These are phyloP conservation scores for Phrynocephalus versicolor DNA, from an alignment of 2,113 vertebrate genomes.

Conservation along the genomic window DNA sequence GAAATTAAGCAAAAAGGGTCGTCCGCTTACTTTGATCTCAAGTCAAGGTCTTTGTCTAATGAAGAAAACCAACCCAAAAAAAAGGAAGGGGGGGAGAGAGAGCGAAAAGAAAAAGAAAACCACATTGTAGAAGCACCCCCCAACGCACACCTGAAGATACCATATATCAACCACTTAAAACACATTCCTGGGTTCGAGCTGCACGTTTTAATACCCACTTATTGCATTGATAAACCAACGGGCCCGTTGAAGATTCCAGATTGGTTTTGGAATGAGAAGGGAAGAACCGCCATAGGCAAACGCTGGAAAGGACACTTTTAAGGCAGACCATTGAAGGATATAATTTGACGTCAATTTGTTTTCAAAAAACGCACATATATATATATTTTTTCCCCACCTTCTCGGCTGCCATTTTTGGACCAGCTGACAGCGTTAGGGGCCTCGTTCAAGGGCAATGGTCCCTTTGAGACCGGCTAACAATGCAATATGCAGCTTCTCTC, in stretches of 20 bases:
- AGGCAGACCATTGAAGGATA: conserved; percentile 44
- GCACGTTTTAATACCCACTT: conserved; percentile 53
- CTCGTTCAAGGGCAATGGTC: neutral
- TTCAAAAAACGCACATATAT: conserved; percentile 40
- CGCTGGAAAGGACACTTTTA: conserved; percentile 26
- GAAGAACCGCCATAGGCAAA: conserved; percentile 39
- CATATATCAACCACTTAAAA: conserved; percentile 83
- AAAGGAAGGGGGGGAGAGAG: neutral
- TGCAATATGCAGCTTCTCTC: conserved; percentile 75
- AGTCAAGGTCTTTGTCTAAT: conserved; percentile 88
- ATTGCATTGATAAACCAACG: conserved; percentile 75
- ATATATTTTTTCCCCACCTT: neutral
- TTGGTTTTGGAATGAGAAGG: neutral
- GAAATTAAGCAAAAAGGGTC: conserved; percentile 75
- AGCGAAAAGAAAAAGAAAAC: conserved; percentile 58
- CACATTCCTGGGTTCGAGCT: conserved; percentile 68
- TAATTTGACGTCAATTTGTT: conserved; percentile 31
- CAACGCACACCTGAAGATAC: conserved; percentile 99
- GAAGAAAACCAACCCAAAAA: conserved; percentile 68
- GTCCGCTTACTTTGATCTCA: conserved; percentile 90
- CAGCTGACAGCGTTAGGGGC: accelerated
- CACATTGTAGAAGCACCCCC: conserved; percentile 86
- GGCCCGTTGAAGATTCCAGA: neutral
- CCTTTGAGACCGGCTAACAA: conserved; percentile 66
- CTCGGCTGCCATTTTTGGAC: neutral